Evolutionary conservation across 2,113 vertebrate species (phyloP).

Genomic region (Stomatorhinus ivindoensis): DNA sequence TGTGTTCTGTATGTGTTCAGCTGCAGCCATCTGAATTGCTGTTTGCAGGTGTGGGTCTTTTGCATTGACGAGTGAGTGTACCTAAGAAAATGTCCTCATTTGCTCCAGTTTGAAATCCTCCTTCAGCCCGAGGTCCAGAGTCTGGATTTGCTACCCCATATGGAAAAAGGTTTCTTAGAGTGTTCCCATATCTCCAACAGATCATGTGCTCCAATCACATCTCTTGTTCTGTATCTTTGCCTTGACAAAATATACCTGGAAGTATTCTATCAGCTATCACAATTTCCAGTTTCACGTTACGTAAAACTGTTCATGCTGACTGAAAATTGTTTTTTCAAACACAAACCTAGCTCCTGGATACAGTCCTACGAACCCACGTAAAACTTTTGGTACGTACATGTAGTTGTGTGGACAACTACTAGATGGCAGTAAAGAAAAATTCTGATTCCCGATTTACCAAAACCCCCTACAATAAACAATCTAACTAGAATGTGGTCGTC

Average conservation of each 20-base stretch:
- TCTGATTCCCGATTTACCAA: background rate
- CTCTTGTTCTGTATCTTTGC: background rate
- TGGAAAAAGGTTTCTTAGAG: background rate
- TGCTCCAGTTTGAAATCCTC: background rate
- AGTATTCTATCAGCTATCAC: background rate
- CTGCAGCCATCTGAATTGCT: background rate
- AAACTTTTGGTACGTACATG: background rate
- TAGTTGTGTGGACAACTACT: background rate
- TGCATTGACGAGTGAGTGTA: background rate
- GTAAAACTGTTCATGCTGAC: background rate
- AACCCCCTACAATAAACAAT: background rate
- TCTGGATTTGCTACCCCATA: background rate
- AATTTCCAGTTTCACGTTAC: background rate
- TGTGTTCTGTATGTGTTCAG: background rate
- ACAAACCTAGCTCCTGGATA: background rate
- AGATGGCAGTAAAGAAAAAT: slow-evolving; percentile 1
- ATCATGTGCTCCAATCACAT: background rate
- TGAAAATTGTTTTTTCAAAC: background rate
- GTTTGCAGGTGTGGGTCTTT: background rate
- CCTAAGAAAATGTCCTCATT: background rate
- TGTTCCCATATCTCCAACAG: background rate
- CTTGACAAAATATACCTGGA: background rate
- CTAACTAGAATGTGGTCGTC: background rate
- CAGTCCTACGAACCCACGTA: background rate
- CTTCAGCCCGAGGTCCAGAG: background rate